A percentile compares a stretch with the other conserved stretches of the same genome.
These are phyloP conservation scores for Heliornis fulica DNA, from an alignment of 2,113 vertebrate species.

Conservation along the genomic window DNA sequence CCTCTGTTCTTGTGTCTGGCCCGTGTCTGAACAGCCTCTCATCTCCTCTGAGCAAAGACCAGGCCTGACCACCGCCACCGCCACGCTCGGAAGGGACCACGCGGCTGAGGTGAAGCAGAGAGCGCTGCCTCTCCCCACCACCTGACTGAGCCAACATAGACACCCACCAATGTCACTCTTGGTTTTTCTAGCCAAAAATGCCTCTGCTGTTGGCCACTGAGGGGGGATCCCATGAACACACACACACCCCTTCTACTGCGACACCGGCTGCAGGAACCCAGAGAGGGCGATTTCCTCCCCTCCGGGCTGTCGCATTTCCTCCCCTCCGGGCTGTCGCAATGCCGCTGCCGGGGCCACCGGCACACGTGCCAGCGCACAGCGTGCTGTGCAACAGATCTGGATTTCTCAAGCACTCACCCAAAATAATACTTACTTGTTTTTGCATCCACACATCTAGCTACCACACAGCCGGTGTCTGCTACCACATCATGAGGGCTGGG, in stretches of 20 bases:
- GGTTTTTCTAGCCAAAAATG: neutral
- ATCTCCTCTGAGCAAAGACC: neutral
- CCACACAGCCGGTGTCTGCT: neutral
- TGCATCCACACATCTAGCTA: neutral
- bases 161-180: neutral
- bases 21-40: neutral
- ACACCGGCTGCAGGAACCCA: neutral
- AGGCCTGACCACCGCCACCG: neutral
- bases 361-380: neutral
- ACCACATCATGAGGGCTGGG: neutral
- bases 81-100: fast-evolving
- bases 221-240: neutral
- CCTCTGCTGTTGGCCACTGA: neutral
- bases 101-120: neutral
- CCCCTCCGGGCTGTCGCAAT: neutral
- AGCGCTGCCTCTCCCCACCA: neutral
- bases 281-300: neutral
- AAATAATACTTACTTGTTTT: neutral
- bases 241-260: fast-evolving
- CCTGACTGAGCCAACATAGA: neutral
- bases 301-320: neutral
- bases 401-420: neutral
- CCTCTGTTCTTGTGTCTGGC: neutral
- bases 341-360: neutral
- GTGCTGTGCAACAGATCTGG: neutral